Conservation (phyloP, 2,113 vertebrate genomes). For the Aleadryas rufinucha region DNA sequence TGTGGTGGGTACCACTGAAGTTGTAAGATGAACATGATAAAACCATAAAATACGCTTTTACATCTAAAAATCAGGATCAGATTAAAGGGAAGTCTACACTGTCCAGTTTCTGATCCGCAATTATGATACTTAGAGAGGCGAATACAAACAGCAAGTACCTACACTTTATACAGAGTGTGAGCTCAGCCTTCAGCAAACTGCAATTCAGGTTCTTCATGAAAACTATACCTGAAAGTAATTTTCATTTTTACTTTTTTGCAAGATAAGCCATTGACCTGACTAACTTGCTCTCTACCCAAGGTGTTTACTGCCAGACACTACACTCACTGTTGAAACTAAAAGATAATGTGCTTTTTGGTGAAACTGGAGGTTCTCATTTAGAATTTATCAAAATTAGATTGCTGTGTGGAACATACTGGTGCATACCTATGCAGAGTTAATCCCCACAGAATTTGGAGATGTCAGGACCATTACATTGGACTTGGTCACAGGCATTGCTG, state of each 20-base stretch:
- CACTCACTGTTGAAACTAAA: neutral
- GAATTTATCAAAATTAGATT: neutral
- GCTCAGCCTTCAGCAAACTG: neutral
- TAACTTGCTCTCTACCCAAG: neutral
- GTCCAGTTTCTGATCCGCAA: neutral
- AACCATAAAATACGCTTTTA: neutral
- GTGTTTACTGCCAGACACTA: neutral
- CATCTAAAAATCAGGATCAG: neutral
- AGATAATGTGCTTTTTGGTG: neutral
- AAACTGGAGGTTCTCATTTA: neutral
- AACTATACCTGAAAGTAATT: neutral
- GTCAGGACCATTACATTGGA: neutral
- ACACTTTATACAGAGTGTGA: neutral
- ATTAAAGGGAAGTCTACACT: neutral
- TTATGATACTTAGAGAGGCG: neutral
- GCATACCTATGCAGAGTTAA: neutral
- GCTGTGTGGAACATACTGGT: neutral
- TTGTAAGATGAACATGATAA: neutral
- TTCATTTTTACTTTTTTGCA: neutral
- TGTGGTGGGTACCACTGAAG: neutral
- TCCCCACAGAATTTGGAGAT: neutral
- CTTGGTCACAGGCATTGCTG: neutral
- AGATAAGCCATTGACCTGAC: neutral
- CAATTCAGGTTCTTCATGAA: neutral
- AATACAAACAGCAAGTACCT: neutral